Base-by-base conservation (phyloP, 2,888 invertebrate species). In the Oscheius sp. region DNA sequence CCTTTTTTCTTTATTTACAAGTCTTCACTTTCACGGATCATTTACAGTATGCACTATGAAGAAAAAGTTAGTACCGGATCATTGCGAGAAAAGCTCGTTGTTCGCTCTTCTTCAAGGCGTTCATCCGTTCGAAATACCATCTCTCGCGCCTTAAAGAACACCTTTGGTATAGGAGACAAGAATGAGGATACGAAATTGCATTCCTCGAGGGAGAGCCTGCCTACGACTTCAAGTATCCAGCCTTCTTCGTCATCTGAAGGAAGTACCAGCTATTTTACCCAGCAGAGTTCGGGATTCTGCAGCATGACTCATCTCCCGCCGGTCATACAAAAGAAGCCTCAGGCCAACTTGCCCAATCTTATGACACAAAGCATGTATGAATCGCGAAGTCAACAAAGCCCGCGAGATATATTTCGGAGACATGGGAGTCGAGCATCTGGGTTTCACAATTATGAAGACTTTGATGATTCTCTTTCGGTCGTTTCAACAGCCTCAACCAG, bases 331-430 rank as follows among this genome's bases (percentile, higher is more conserved):
- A 61, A 45, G 46, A 61, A 61, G 27, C 25, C 34, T 5, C 29
- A 29, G 2, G 23, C 17, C 3, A 27, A 61, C 29, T 3, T 27
- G 20, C 27, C 45, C 39, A 29, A 27, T 25, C n/a, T 45, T 15
- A 76, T 76, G 76, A 70, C 76, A 27, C 74, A 74, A 20, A 76
- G 76, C 66, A 76, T 76, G 76, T 76, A 74, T 46, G 73, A 68
- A 15, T 34, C 52, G 58, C 33, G 53, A 12, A 29, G 12, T 6
- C n/a, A 46, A 29, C 20, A 23, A 25, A 34, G 46, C 52, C 50
- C 20, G n/a, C 25, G 37, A 50, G 45, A 37, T 8, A 27, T 31
- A 23, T 46, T 31, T 33, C 39, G 33, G 20, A 10, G 50, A 10
- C 29, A 31, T 17, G 34, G 65, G 46, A 31, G 34, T n/a, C 72